A percentile compares a stretch with the other conserved stretches of the same genome.
Conservation (phyloP, 2,113 vertebrate species). For the Condylura cristata region DNA sequence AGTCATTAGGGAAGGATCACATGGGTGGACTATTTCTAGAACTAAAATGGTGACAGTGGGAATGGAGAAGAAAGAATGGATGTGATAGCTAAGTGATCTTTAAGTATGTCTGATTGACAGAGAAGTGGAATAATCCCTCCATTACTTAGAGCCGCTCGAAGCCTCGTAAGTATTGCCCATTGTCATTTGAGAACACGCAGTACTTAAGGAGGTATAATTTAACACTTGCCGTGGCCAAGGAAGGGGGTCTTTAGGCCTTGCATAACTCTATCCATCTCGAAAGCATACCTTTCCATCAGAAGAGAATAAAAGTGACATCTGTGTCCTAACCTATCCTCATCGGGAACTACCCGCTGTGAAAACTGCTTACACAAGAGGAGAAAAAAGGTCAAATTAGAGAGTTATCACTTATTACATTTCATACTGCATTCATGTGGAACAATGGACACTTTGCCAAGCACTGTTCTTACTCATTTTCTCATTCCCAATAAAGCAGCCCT, state of each 20-base stretch:
- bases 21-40: not conserved
- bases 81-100: not conserved
- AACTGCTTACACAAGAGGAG: conserved; percentile 8
- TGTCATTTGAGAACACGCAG: not conserved
- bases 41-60: not conserved
- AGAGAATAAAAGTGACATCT: not conserved
- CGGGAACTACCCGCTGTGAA: not conserved
- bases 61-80: not conserved
- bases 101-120: not conserved
- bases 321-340: not conserved
- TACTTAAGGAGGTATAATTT: not conserved
- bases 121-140: not conserved
- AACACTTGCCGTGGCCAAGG: not conserved
- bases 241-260: not conserved
- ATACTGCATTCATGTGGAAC: not conserved
- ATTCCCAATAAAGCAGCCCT: not conserved
- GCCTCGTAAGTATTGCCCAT: accelerated
- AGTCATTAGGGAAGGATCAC: not conserved
- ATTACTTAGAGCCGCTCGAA: not conserved
- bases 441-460: not conserved
- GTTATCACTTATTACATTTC: not conserved
- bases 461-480: not conserved
- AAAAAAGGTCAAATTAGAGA: conserved; percentile 45
- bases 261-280: not conserved
- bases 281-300: not conserved